Percentiles rank a stretch among this genome's conserved stretches.
Evolutionary conservation across 2,888 invertebrate genomes (phyloP).

Genomic region (Clepsis dumicolana): DNA sequence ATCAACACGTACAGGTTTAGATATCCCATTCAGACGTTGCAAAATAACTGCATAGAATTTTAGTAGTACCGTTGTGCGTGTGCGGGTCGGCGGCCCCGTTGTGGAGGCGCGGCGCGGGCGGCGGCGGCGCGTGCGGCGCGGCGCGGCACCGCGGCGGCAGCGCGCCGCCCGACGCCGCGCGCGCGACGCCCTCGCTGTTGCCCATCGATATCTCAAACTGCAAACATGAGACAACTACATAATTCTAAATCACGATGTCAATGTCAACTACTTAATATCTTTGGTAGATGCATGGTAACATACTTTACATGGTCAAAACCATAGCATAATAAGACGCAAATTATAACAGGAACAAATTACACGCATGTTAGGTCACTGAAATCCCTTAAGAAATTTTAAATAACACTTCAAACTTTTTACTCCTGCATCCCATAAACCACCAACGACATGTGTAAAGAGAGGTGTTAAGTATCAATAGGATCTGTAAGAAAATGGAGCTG

Average conservation of each 20-base stretch:
- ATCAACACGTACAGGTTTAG: too few relatives aligned
- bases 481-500: not conserved
- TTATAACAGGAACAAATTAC: too few relatives aligned
- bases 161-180: conserved; percentile 56
- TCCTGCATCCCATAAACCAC: not conserved
- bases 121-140: conserved; percentile 44
- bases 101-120: conserved; percentile 46
- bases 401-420: not conserved
- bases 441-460: not conserved
- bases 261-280: too few relatives aligned
- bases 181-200: conserved; percentile 60
- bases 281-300: too few relatives aligned
- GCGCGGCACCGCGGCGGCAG: conserved; percentile 56
- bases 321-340: too few relatives aligned
- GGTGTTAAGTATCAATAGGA: too few relatives aligned
- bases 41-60: too few relatives aligned
- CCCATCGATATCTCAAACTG: conserved; percentile 65
- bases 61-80: conserved; percentile 51
- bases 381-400: not conserved
- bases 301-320: too few relatives aligned
- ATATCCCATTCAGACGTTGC: too few relatives aligned
- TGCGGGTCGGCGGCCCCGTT: conserved; percentile 23
- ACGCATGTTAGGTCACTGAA: not conserved
- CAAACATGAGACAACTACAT: not conserved
- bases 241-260: not conserved